Conservation (phyloP, 2,797 vertebrate genomes). For the Brachyalestes nurse region DNA sequence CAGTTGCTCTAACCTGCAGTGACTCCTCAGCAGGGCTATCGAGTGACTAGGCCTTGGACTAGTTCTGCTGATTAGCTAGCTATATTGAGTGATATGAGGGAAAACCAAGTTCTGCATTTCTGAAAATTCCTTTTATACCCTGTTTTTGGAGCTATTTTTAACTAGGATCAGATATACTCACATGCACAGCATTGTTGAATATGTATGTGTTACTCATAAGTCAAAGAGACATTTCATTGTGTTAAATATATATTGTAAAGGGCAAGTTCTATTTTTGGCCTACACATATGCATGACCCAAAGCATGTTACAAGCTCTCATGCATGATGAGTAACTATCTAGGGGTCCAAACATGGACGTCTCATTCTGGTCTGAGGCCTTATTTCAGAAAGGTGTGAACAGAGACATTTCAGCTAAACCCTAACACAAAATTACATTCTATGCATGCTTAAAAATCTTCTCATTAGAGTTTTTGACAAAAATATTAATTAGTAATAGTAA, state of each 20-base stretch:
- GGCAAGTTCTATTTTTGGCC: slow-evolving; percentile 36
- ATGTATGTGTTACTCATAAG: slow-evolving; percentile 26
- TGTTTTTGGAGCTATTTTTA: background rate
- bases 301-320: slow-evolving; percentile 48
- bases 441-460: background rate
- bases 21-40: background rate
- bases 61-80: background rate
- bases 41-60: background rate
- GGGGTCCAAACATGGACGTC: slow-evolving; percentile 40
- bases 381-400: slow-evolving; percentile 38
- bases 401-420: slow-evolving; percentile 23
- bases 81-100: background rate
- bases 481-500: too few species aligned
- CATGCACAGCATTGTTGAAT: background rate
- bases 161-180: background rate
- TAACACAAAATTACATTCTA: background rate
- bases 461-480: slow-evolving; percentile 35
- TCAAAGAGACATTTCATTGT: slow-evolving; percentile 18
- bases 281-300: slow-evolving; percentile 53
- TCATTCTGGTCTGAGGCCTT: slow-evolving; percentile 16
- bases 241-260: slow-evolving; percentile 31
- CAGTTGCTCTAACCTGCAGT: background rate
- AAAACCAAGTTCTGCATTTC: background rate
- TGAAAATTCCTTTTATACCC: background rate
- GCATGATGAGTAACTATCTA: slow-evolving; percentile 52